A percentile compares a stretch with the other conserved stretches of the same genome.
Conservation (phyloP, 2,888 invertebrate species). For the Theretra japonica region DNA sequence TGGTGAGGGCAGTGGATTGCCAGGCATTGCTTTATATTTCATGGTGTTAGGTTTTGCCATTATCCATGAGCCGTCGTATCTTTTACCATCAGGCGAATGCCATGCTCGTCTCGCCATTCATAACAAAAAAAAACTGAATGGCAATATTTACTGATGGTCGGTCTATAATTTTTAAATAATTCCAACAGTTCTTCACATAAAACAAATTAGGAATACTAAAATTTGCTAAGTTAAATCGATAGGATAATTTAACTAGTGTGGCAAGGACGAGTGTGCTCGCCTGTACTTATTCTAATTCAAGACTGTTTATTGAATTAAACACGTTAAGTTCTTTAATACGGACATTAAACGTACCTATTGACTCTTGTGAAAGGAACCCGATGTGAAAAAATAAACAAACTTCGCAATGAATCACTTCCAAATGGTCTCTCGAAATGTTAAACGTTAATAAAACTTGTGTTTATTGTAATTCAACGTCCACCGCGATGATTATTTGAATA, state of each 20-base stretch:
- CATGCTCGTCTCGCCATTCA: no score
- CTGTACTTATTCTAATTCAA: slow-evolving; percentile 38
- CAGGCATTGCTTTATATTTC: no score
- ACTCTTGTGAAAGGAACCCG: slow-evolving; percentile 56
- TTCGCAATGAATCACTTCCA: slow-evolving; percentile 32
- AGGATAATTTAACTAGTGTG: not conserved
- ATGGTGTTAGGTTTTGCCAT: no score
- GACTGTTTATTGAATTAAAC: slow-evolving; percentile 57
- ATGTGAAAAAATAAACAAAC: slow-evolving; percentile 45
- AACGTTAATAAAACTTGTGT: slow-evolving; percentile 8
- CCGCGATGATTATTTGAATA: not conserved
- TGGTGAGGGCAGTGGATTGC: no score
- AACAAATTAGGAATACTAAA: no score
- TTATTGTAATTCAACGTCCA: not conserved
- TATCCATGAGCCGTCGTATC: no score
- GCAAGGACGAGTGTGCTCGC: not conserved
- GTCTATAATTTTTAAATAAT: no score
- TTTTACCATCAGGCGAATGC: no score
- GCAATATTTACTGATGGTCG: no score
- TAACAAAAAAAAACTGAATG: no score
- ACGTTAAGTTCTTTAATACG: slow-evolving; percentile 48
- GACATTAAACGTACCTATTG: slow-evolving; percentile 45
- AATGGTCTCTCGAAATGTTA: slow-evolving; percentile 37
- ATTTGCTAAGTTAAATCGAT: not conserved
- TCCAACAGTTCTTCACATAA: no score